Evolutionary conservation across 2,797 vertebrate genomes (phyloP), one percentile per base, ranked within the genome.

Genomic region (Centropyge bicolor): DNA sequence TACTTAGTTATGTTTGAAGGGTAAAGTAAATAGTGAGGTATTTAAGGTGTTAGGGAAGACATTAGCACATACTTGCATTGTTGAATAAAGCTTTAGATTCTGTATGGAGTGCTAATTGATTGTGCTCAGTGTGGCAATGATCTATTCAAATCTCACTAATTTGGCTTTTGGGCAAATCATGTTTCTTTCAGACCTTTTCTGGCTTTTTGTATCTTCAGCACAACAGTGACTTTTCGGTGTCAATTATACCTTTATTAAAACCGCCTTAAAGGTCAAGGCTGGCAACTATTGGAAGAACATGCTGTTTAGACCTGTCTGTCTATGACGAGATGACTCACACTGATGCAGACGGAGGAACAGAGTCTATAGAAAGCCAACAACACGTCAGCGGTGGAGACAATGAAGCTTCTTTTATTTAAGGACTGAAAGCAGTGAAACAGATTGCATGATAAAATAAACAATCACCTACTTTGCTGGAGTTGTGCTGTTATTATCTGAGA

Each of bases 161-260:
- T 70, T 66, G 40, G 45, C 72, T 57, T 38, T 35, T 2, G 24
- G 38, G 41, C 10, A 60, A 69, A 87, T 76, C 35, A 74, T 66
- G 10, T 67, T 64, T 78, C 41, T 64, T 70, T 55, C 19, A 82
- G 48, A 79, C 61, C 22, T 85, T 80, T 78, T 54, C n/a, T 19
- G 54, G 22, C 12, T 62, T 61, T 79, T 74, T 81, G 64, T 79
- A 49, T 79, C 81, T 63, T 67, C 75, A 54, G 35, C 1, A 35
- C 35, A 84, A 41, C 62, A 69, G 45, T 74, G n/a, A n/a, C 35
- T 82, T 84, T 86, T 68, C 70, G 46, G 35, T 71, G 61, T 86
- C 80, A 87, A 77, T 90, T 89, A 85, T 61, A 67, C 48, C 72
- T 80, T 70, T 71, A 84, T 77, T 74, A 85, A 89, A 89, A 72